These are phyloP conservation scores for Cremastobaeus sp. DNA, from an alignment of 2,888 invertebrate species.

Conservation along the genomic window DNA sequence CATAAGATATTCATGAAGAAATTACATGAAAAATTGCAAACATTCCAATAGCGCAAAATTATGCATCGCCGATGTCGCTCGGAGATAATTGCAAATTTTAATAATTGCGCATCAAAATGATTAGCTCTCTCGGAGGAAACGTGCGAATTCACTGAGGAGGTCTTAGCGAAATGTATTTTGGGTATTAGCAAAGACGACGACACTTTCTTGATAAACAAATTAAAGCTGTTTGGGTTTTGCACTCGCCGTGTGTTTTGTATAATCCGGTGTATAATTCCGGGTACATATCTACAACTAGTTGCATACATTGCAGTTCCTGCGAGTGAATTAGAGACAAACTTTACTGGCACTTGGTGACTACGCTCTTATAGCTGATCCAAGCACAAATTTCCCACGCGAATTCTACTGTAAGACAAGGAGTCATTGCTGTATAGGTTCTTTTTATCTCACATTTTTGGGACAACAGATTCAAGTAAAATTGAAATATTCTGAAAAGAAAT, in stretches of 20 bases:
- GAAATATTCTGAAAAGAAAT: too few relatives aligned
- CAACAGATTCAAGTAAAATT: too few relatives aligned
- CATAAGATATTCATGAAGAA: background rate
- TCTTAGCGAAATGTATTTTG: constrained; percentile 24
- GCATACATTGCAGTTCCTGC: constrained; percentile 46
- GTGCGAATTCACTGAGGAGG: constrained; percentile 27
- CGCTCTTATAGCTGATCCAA: constrained; percentile 48
- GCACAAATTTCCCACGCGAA: constrained; percentile 57
- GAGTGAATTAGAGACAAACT: constrained; percentile 60
- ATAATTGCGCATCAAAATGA: too few relatives aligned
- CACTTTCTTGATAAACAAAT: constrained; percentile 54
- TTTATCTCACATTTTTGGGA: too few relatives aligned
- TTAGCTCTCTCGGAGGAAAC: too few relatives aligned
- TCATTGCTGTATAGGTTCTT: too few relatives aligned
- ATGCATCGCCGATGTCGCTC: too few relatives aligned
- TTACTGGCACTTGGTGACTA: constrained; percentile 55
- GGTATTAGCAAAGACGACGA: constrained; percentile 30
- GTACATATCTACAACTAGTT: constrained; percentile 57
- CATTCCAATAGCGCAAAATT: too few relatives aligned
- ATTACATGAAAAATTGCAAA: too few relatives aligned
- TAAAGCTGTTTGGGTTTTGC: constrained; percentile 49
- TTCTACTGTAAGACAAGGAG: too few relatives aligned
- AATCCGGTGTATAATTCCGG: constrained; percentile 51
- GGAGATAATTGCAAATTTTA: too few relatives aligned
- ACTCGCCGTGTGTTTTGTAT: constrained; percentile 55